Evolutionary conservation across 2,797 vertebrate species (phyloP).

Genomic region (Danio jaintianensis): DNA sequence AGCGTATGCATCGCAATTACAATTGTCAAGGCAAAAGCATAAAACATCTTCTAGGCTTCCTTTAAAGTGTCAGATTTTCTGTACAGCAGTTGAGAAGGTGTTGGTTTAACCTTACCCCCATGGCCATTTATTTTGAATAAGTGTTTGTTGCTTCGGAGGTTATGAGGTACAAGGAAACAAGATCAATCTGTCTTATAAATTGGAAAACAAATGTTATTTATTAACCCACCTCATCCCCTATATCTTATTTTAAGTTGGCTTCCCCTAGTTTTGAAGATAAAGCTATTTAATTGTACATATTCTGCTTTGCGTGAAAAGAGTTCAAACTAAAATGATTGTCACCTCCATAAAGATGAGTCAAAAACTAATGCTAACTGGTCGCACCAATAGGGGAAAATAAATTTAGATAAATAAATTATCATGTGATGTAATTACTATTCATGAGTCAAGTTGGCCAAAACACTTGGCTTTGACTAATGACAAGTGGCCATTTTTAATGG

Average conservation of each 20-base stretch:
- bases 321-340: not conserved
- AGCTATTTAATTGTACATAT: not conserved
- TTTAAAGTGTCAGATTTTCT: conserved; percentile 46
- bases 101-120: conserved; percentile 71
- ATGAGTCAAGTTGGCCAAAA: not conserved
- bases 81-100: conserved; percentile 56
- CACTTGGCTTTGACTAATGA: too few relatives aligned
- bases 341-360: not conserved
- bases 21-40: conserved; percentile 64
- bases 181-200: not conserved
- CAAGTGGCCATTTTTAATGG: too few relatives aligned
- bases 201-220: not conserved
- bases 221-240: not conserved
- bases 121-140: conserved; percentile 66
- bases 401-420: too few relatives aligned
- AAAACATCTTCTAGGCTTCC: conserved; percentile 54
- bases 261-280: not conserved
- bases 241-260: not conserved
- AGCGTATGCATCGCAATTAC: conserved; percentile 46
- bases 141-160: conserved; percentile 61
- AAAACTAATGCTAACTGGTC: not conserved
- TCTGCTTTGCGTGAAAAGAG: not conserved
- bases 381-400: not conserved
- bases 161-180: conserved; percentile 44
- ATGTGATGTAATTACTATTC: not conserved